phyloP scores from a whole-genome alignment of 2,888 invertebrate genomes.

The Orgyia antiqua region DNA sequence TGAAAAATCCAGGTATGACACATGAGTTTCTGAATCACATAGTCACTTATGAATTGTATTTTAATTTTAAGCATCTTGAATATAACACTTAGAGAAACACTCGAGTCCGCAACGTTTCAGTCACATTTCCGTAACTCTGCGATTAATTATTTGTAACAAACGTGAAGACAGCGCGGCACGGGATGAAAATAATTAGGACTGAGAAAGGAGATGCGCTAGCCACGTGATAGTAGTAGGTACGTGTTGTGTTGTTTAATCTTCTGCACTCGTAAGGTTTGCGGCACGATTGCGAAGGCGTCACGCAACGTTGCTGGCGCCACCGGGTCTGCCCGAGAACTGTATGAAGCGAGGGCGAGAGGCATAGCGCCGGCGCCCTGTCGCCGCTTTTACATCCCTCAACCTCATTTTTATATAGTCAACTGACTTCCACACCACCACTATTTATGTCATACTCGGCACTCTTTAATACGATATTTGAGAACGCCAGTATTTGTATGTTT shows the following conservation, averaged over 20 bases:
- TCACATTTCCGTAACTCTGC: constrained; percentile 44
- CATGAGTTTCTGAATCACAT: constrained; percentile 44
- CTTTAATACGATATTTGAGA: constrained; percentile 70
- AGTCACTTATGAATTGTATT: constrained; percentile 39
- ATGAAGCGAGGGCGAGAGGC: constrained; percentile 50
- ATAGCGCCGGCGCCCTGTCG: constrained; percentile 70
- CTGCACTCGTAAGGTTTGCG: constrained; percentile 27
- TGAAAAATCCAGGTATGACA: constrained; percentile 43
- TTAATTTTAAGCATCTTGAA: constrained; percentile 51
- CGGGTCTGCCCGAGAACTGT: constrained; percentile 61
- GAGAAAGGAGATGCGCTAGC: constrained; percentile 5
- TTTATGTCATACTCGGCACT: constrained; percentile 73
- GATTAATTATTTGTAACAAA: too few species aligned
- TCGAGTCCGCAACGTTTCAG: constrained; percentile 39
- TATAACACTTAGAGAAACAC: constrained; percentile 50
- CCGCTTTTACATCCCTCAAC: constrained; percentile 57
- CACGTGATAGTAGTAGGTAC: constrained; percentile 28
- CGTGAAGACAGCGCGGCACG: constrained; percentile 8
- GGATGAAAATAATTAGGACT: constrained; percentile 2
- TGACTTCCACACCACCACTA: constrained; percentile 74
- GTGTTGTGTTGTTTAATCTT: constrained; percentile 18
- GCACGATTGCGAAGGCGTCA: constrained; percentile 36
- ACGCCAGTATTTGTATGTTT: constrained; percentile 65
- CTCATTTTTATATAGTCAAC: constrained; percentile 76
- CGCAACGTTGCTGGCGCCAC: constrained; percentile 62